Evolutionary conservation across 2,797 vertebrate species (phyloP).

Genomic region (Chaetodon trifasciatus): DNA sequence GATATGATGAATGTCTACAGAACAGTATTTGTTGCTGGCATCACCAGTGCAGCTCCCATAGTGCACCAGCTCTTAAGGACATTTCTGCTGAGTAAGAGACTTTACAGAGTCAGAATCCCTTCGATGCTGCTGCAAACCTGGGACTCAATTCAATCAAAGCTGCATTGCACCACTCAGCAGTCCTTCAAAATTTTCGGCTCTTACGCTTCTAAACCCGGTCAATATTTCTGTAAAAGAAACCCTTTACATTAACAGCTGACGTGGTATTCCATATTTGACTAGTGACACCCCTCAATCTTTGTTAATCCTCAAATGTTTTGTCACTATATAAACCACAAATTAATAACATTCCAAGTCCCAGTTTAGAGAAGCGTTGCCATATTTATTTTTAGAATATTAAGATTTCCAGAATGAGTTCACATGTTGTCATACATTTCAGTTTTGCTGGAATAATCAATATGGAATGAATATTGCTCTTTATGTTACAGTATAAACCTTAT

Average conservation of each 20-base stretch:
- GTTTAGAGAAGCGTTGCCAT: background rate
- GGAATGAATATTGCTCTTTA: background rate
- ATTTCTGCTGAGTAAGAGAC: constrained; percentile 80
- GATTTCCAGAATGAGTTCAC: background rate
- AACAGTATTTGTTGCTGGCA: constrained; percentile 52
- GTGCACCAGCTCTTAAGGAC: constrained; percentile 63
- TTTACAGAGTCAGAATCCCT: constrained; percentile 63
- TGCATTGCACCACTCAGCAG: constrained; percentile 81
- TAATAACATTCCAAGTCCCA: background rate
- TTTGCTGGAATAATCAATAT: background rate
- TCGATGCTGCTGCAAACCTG: constrained; percentile 72
- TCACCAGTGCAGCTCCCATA: constrained; percentile 56
- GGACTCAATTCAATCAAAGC: constrained; percentile 75
- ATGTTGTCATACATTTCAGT: constrained; percentile 8
- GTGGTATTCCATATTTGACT: background rate
- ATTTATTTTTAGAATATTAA: background rate
- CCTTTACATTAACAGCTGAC: background rate
- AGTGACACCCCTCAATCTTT: background rate
- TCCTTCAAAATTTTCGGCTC: constrained; percentile 33
- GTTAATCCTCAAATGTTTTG: background rate
- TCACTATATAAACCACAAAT: constrained; percentile 6
- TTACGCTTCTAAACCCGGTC: background rate
- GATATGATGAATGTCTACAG: constrained; percentile 59
- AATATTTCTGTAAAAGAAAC: constrained; percentile 6
- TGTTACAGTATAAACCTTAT: background rate